Evolutionary conservation across 2,113 vertebrate species (phyloP).

Genomic region (Tychaedon coryphoeus): DNA sequence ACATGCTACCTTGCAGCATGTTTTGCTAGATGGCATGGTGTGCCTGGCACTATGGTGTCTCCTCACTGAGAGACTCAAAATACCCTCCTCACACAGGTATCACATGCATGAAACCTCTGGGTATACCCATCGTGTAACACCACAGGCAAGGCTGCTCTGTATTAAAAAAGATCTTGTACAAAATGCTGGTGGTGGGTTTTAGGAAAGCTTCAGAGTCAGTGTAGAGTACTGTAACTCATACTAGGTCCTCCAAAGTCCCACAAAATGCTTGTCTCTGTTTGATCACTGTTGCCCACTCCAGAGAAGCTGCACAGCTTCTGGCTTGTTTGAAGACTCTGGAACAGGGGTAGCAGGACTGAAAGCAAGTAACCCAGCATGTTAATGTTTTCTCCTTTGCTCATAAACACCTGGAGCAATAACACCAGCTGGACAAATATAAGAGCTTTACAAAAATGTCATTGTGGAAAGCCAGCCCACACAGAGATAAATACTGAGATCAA

Average conservation of each 20-base stretch:
- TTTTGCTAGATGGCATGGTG: neutral
- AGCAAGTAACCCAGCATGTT: neutral
- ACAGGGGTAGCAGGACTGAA: neutral
- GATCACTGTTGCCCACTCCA: neutral
- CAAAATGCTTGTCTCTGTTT: neutral
- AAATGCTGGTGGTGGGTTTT: neutral
- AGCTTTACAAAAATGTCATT: neutral
- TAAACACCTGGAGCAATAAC: neutral
- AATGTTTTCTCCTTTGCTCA: neutral
- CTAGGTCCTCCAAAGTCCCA: neutral
- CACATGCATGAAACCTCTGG: neutral
- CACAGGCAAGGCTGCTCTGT: accelerated
- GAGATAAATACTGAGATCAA: neutral
- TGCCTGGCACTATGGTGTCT: accelerated
- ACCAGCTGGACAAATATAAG: neutral
- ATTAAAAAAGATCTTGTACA: neutral
- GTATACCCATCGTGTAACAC: accelerated
- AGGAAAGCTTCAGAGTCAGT: neutral
- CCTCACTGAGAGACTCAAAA: accelerated
- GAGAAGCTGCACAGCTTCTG: neutral
- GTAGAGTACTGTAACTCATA: neutral
- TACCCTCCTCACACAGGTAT: accelerated
- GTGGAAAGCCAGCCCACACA: neutral
- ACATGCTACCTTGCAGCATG: neutral
- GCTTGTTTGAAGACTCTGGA: neutral